Base-by-base conservation (phyloP, 2,797 vertebrate genomes). In the Leuciscus waleckii region DNA sequence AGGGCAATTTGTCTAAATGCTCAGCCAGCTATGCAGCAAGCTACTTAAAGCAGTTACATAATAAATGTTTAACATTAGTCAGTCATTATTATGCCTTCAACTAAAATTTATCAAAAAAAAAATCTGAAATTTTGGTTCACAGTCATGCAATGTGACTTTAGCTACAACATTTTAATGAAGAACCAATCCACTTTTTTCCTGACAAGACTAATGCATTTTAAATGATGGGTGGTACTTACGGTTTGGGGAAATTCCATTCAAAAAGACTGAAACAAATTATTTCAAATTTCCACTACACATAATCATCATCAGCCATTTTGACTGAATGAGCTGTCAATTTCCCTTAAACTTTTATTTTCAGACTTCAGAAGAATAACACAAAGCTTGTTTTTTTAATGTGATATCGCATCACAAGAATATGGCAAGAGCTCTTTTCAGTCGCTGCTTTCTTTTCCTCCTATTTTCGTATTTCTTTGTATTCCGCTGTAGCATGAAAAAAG, bases 31-130 rank as follows among this genome's bases (percentile, higher is more conserved):
- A 41, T 61, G 19, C 75, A 78, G 19, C 35, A 74, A 54, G 49
- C 37, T 41, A 70, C 51, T 69, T 54, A 37, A 67, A 81, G 21
- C 63, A 54, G 23, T 71, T 43, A 37, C 23, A 71, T 69, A 69
- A 54, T 14, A 54, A 51, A n/a, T 13, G 6, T 23, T 16, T 58
- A 37, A 77, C 54, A 77, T 26, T 39, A 69, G 23, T 19, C 6
- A 5, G 4, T 67, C 43, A 39, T 76, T 67, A 75, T 67, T 35
- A 82, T n/a, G 0, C 13, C 56, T 5, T 37, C 0, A 23, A 37
- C 8, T 49, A 49, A 17, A 37, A 82, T 49, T 1, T 1, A n/a
- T 58, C 13, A n/a, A 56, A 56, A 56, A 29, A 29, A 29, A 29
- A 29, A n/a, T 26, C 26, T 7, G 13, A 65, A 32, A 16, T 29